Base-by-base conservation (phyloP, 2,797 vertebrate species). In the Anniella stebbinsi region DNA sequence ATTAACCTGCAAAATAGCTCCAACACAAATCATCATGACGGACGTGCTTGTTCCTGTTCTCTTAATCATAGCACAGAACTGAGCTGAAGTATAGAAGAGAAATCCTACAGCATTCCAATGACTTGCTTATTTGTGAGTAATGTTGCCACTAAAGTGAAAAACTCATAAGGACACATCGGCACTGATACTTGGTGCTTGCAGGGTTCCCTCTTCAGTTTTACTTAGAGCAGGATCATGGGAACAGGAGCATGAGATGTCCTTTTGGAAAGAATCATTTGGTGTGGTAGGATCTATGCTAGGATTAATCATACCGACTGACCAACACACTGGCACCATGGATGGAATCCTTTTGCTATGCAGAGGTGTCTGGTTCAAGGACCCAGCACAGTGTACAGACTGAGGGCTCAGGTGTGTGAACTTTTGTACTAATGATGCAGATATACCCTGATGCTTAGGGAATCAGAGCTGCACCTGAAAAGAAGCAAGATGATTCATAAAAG, bases 21-120 rank as follows among this genome's bases (percentile, higher is more conserved):
- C 45, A 81, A 82, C 28, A 82, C n/a, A 81, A 75, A 87, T 87
- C 80, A 48, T 77, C 28, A 82, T 33, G 57, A 33, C 63, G 70
- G 85, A 87, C 82, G 57, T 90, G 33, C n/a, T 75, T 90, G 60
- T 90, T 82, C 80, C 70, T 82, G n/a, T 87, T 67, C n/a, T 87
- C 45, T n/a, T 87, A 82, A 60, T 67, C 85, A 87, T 66, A 54
- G 70, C 78, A 77, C n/a, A 41, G 73, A 87, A 51, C 17, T 75
- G n/a, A 76, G 11, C 60, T 45, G 38, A 75, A 72, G 36, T 57
- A 57, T 38, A 51, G 54, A 48, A 80, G 66, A 66, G 18, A 81
- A 90, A 76, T 23, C 11, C 54, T 25, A 18, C 23, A 87, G 70
- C 85, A 90, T 87, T 51, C 51, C 45, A 54, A 69, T 54, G 18